phyloP scores from a whole-genome alignment of 2,113 vertebrate genomes.

The Orcinus orca region DNA sequence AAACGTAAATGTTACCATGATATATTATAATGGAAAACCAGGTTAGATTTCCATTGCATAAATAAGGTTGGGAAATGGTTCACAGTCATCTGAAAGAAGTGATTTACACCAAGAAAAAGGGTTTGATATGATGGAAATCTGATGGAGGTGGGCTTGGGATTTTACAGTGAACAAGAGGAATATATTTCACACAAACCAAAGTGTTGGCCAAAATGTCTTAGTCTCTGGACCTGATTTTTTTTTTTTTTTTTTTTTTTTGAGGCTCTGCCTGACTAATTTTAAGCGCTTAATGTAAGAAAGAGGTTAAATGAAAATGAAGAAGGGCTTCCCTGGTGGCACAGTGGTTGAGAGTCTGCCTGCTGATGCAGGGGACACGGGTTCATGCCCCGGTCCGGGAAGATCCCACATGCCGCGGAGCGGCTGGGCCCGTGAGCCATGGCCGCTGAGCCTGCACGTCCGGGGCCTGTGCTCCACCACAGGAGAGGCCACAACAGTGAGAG shows the following conservation, averaged over 20 bases:
- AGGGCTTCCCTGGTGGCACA: no score
- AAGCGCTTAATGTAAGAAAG: neutral
- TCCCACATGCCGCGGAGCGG: no score
- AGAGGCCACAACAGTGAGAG: no score
- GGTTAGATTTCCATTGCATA: neutral
- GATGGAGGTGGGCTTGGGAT: neutral
- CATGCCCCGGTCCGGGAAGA: no score
- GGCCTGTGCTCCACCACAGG: no score
- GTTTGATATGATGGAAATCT: neutral
- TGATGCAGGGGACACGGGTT: no score
- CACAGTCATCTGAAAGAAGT: neutral
- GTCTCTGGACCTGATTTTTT: neutral
- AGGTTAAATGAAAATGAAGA: constrained; percentile 33
- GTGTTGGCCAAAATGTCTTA: neutral
- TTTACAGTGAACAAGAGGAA: neutral
- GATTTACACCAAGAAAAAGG: neutral
- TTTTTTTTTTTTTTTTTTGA: neutral
- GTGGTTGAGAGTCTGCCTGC: no score
- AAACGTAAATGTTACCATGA: neutral
- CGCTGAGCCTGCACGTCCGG: no score
- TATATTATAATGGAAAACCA: neutral
- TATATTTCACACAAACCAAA: neutral
- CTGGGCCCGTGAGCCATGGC: no score
- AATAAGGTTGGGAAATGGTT: neutral
- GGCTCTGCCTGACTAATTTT: neutral